A percentile compares a stretch with the other conserved stretches of the same genome.
phyloP scores from a whole-genome alignment of 2,113 vertebrate species.

The Melanerpes aurifrons region DNA sequence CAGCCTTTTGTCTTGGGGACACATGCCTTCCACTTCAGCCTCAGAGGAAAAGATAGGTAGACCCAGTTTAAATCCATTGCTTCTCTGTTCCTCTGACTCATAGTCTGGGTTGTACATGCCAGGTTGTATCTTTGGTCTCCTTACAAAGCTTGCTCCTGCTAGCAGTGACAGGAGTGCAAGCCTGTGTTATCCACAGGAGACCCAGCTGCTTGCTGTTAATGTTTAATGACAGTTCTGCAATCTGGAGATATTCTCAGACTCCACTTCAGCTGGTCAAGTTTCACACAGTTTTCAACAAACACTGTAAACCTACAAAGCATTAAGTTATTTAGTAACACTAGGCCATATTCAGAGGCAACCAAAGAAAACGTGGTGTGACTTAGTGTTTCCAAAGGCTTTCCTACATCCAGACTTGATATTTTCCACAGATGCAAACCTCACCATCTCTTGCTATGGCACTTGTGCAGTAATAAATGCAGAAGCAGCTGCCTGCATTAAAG shows the following conservation, averaged over 20 bases:
- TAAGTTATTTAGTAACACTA: not conserved
- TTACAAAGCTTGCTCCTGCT: not conserved
- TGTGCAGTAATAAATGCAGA: not conserved
- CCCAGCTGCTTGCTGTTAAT: constrained; percentile 23
- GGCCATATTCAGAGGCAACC: not conserved
- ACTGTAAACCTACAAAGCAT: not conserved
- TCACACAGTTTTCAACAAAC: constrained; percentile 1
- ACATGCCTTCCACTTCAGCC: not conserved
- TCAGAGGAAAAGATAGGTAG: not conserved
- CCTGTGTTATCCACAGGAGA: not conserved
- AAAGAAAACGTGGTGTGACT: not conserved
- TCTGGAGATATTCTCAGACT: constrained; percentile 23
- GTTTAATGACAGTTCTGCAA: constrained; percentile 50
- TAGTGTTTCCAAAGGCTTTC: not conserved
- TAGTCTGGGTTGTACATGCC: not conserved
- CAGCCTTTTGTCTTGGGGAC: not conserved
- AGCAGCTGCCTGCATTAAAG: not conserved
- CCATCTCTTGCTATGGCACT: not conserved
- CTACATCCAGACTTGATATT: not conserved
- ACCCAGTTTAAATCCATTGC: not conserved
- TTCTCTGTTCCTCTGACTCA: not conserved
- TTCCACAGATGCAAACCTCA: not conserved
- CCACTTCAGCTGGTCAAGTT: constrained; percentile 4
- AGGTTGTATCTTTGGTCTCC: not conserved
- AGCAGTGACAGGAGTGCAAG: not conserved